Percentiles rank a stretch among this genome's conserved stretches.
phyloP scores from a whole-genome alignment of 2,113 vertebrate species.

The Rhombomys opimus region DNA sequence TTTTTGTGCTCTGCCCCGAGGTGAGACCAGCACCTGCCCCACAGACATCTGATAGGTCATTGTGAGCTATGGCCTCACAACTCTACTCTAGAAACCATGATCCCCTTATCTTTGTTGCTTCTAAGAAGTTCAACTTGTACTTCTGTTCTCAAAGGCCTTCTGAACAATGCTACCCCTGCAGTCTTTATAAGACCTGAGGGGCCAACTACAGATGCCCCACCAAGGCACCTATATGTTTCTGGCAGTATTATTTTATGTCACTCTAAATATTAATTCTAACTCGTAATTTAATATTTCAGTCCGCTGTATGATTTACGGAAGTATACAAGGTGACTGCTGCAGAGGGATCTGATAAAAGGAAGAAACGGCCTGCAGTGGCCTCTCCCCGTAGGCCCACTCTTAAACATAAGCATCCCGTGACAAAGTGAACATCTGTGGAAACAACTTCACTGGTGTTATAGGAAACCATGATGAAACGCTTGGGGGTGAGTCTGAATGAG shows the following conservation, averaged over 20 bases:
- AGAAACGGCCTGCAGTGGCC: background rate
- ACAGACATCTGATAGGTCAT: background rate
- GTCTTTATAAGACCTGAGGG: background rate
- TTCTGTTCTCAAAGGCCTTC: background rate
- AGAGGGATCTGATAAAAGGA: background rate
- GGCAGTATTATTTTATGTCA: background rate
- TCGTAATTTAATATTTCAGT: constrained; percentile 12
- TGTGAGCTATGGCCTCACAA: background rate
- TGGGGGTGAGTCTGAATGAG: background rate
- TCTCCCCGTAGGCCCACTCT: background rate
- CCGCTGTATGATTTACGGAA: background rate
- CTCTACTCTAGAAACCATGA: background rate
- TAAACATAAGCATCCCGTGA: background rate
- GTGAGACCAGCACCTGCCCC: too few relatives aligned
- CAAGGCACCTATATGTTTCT: background rate
- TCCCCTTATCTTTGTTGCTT: background rate
- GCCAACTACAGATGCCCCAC: background rate
- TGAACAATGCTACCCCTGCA: background rate
- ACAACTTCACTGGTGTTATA: background rate
- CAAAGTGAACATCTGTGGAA: background rate
- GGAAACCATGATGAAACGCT: background rate
- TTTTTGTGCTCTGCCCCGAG: background rate
- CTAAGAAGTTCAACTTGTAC: background rate
- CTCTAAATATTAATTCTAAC: constrained; percentile 12
- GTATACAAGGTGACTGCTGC: background rate